Percentiles rank a stretch among this genome's conserved stretches.
phyloP scores from a whole-genome alignment of 2,113 vertebrate species.

The Platichthys flesus region DNA sequence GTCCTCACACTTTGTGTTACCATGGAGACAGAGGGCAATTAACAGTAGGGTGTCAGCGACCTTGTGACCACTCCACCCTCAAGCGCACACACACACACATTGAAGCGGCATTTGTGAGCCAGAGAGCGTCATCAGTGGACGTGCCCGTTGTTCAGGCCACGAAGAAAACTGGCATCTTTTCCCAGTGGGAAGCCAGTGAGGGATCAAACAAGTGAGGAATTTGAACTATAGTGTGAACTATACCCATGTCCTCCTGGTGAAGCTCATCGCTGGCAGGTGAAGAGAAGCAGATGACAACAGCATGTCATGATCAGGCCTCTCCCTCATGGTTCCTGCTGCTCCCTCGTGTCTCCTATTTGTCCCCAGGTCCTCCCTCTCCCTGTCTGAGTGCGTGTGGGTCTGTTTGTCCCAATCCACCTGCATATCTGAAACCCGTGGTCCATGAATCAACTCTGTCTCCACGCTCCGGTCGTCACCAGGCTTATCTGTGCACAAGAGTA shows the following conservation, averaged over 20 bases:
- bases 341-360: neutral
- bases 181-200: neutral
- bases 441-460: neutral
- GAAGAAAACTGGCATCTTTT: neutral
- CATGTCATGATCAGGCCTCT: neutral
- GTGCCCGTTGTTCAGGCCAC: neutral
- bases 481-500: too few species aligned
- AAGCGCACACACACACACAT: neutral
- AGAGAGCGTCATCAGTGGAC: constrained; percentile 1
- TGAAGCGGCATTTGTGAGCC: too few species aligned
- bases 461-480: too few species aligned
- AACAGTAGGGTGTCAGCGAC: constrained; percentile 44
- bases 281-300: constrained; percentile 13
- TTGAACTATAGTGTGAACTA: constrained; percentile 1
- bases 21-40: constrained; percentile 44
- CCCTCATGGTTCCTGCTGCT: neutral
- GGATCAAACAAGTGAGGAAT: neutral
- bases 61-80: constrained; percentile 51
- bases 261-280: constrained; percentile 6
- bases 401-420: neutral
- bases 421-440: neutral
- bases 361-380: neutral
- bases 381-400: neutral
- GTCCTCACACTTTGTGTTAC: constrained; percentile 20
- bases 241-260: neutral